Evolutionary conservation across 2,888 invertebrate species (phyloP), one percentile per base, ranked within the genome.

Genomic region (Oscheius myriophilus): DNA sequence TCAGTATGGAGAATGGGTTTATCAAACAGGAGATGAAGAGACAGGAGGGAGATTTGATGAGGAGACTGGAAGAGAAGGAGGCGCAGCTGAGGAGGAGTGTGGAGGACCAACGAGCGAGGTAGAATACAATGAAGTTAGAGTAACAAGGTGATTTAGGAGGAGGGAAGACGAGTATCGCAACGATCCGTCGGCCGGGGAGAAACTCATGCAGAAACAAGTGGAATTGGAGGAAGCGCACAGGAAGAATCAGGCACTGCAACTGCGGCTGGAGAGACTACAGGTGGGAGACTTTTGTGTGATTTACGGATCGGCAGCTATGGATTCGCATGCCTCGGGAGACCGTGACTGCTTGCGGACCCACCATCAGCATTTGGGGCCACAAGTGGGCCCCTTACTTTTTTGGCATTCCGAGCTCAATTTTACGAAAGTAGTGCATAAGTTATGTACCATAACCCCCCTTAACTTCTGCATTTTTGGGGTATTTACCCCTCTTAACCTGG

Each of bases 191-290:
- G 12, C 74, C 62, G 67, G 58, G 2, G 78, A 76, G 49, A 43
- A 73, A 42, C 89, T 95, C 43, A 92, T 95, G 67, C 91, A 92
- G 84, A 94, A 93, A 86, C 95, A 95, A 87, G 92, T 91, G 52
- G 91, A 91, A 77, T 89, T 95, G n/a, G 95, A 95, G 86, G 90
- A 91, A 23, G 89, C 93, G 51, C 91, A 93, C 65, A 92, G 92
- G 0, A 94, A 95, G 84, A 91, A 93, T 85, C 94, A 94, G 89
- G 93, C 93, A 23, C 88, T 95, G 61, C 90, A 90, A 78, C 89
- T 95, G 80, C 94, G 94, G 86, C 87, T 94, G 81, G 94, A 95
- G 86, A 92, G 93, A 42, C 51, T 76, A 12, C 75, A 75, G 72
- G 76, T 59, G 6, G 11, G 26, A 16, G 21, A 16, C 6, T 76